Base-by-base conservation (phyloP, 2,888 invertebrate genomes). In the Saturnia pavonia region DNA sequence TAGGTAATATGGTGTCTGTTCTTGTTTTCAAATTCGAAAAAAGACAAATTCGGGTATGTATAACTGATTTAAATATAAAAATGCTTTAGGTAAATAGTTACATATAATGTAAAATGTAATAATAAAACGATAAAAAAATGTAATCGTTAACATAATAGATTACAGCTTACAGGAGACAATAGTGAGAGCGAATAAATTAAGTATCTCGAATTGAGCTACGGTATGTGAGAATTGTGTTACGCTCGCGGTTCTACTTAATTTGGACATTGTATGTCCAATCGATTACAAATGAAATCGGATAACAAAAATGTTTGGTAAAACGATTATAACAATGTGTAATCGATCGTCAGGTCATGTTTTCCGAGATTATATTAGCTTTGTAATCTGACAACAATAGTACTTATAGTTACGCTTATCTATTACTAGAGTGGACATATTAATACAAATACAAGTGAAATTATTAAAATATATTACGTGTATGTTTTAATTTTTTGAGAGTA, bases 221-320 rank as follows among this genome's bases (percentile, higher is more conserved):
- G 19, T 70, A 51, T 12, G 54, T 42, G 14, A 42, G 25, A 43
- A 67, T 67, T 43, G n/a, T 25, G 40, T 22, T 42, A 54, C 25
- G 42, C 42, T 51, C 34, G 43, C 43, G 48, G 54, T 63, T 45
- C 68, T 68, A 22, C 27, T 68, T 60, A 48, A 65, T 63, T 65
- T 71, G 68, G 68, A 51, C 42, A 16, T 34, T 45, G 68, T 65
- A 65, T 43, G 63, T 43, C 68, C 48, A 68, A 68, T 71, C 71
- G 71, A 68, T 71, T 71, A 71, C 65, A 54, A 71, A 71, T 68
- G 71, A 65, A 71, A 71, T 68, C 71, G 71, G 48, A 54, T 54
- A 68, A 40, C 22, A 68, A 71, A 71, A 68, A 63, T 63, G 65
- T 54, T 70, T 34, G 19, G 57, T 71, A 68, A 54, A 25, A 68